A percentile compares a stretch with the other conserved stretches of the same genome.
These are phyloP conservation scores for Ceyx melanurus DNA, from an alignment of 2,113 vertebrate genomes.

Conservation along the genomic window DNA sequence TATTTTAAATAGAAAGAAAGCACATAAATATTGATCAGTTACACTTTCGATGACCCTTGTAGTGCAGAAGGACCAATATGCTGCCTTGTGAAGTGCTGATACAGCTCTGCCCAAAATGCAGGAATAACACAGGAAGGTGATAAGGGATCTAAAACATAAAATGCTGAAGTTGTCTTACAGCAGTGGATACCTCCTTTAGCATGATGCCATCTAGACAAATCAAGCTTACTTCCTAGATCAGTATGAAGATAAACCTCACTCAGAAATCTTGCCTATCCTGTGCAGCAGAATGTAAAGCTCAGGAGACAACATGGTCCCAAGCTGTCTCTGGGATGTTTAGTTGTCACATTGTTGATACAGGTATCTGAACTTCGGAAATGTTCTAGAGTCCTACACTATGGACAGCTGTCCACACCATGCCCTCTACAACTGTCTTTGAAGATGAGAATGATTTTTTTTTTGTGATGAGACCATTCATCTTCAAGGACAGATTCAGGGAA, in stretches of 20 bases:
- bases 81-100: background rate
- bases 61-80: background rate
- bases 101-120: background rate
- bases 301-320: background rate
- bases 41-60: background rate
- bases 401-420: accelerated
- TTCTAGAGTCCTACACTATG: background rate
- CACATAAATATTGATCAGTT: background rate
- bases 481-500: background rate
- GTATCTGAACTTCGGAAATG: background rate
- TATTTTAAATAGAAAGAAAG: background rate
- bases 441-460: background rate
- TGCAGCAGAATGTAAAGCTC: background rate
- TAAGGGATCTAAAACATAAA: background rate
- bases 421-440: background rate
- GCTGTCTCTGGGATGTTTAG: accelerated
- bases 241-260: background rate
- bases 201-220: accelerated
- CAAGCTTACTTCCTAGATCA: background rate
- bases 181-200: background rate
- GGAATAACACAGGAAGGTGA: background rate
- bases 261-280: accelerated
- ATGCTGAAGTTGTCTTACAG: background rate
- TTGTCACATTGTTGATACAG: accelerated
- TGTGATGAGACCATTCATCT: background rate